Percentiles rank a stretch among this genome's conserved stretches.
Conservation (phyloP, 2,888 invertebrate species). For the Agrotis ipsilon region DNA sequence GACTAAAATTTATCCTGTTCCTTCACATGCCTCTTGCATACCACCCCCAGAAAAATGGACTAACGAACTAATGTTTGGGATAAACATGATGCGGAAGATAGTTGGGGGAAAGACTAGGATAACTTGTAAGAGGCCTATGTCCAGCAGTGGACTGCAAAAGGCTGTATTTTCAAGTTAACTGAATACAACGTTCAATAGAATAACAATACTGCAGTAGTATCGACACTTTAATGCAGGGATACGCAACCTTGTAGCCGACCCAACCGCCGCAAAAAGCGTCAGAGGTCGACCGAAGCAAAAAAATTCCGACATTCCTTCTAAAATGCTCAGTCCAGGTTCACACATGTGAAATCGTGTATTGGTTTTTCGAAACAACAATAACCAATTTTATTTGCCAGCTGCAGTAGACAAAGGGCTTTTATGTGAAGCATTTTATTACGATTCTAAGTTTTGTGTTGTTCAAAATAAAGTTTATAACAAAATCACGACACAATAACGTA, state of each 20-base stretch:
- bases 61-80: no score
- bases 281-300: slow-evolving; percentile 21
- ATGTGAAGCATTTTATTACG: slow-evolving; percentile 19
- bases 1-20: no score
- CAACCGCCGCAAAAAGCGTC: slow-evolving; percentile 11
- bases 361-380: slow-evolving; percentile 22
- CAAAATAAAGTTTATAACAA: slow-evolving; percentile 11
- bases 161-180: no score
- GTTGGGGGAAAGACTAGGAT: no score
- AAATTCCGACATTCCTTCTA: slow-evolving; percentile 18
- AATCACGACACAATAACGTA: neutral
- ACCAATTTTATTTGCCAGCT: slow-evolving; percentile 14
- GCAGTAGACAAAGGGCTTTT: slow-evolving; percentile 4
- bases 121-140: no score
- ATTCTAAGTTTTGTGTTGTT: slow-evolving; percentile 6
- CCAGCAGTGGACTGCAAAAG: no score
- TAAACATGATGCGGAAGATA: no score
- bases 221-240: slow-evolving; percentile 31
- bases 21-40: no score
- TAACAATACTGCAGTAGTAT: slow-evolving; percentile 16
- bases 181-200: slow-evolving; percentile 8
- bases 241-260: slow-evolving; percentile 31
- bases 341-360: neutral
- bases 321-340: slow-evolving; percentile 13
- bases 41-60: no score